Percentiles rank a stretch among this genome's conserved stretches.
phyloP scores from a whole-genome alignment of 1,140 invertebrate genomes.

The Halyomorpha halys region DNA sequence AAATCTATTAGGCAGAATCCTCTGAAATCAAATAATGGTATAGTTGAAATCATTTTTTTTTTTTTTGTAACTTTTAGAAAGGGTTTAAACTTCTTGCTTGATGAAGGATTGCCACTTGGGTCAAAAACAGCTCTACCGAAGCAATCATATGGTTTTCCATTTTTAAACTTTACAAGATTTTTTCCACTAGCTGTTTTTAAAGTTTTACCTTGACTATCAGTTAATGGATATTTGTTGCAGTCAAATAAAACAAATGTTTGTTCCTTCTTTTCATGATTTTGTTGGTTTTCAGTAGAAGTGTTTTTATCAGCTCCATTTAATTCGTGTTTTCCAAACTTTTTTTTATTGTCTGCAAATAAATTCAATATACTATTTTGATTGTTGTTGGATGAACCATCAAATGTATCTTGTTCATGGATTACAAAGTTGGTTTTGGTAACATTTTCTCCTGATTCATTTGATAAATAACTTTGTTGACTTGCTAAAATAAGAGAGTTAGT shows the following conservation, averaged over 20 bases:
- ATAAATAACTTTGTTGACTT: no score
- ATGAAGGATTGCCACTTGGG: not conserved
- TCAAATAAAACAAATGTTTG: not conserved
- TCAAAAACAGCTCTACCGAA: not conserved
- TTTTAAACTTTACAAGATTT: not conserved
- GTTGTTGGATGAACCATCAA: no score
- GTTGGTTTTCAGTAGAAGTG: not conserved
- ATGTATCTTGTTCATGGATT: no score
- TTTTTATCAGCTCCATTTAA: not conserved
- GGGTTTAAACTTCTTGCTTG: not conserved
- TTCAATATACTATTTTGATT: no score
- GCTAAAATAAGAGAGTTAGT: no score
- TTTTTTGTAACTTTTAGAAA: not conserved
- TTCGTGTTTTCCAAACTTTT: not conserved
- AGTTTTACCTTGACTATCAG: slow-evolving; percentile 1
- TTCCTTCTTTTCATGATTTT: not conserved
- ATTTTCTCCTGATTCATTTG: no score
- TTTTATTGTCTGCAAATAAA: no score
- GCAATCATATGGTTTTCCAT: slow-evolving; percentile 1
- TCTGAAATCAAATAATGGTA: slow-evolving; percentile 8
- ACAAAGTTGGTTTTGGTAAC: no score
- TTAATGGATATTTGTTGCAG: slow-evolving; percentile 8
- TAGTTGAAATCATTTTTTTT: not conserved
- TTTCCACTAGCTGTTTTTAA: not conserved
- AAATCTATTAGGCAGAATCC: not conserved